phyloP scores from a whole-genome alignment of 2,888 invertebrate species.

The Drosophila formosana region DNA sequence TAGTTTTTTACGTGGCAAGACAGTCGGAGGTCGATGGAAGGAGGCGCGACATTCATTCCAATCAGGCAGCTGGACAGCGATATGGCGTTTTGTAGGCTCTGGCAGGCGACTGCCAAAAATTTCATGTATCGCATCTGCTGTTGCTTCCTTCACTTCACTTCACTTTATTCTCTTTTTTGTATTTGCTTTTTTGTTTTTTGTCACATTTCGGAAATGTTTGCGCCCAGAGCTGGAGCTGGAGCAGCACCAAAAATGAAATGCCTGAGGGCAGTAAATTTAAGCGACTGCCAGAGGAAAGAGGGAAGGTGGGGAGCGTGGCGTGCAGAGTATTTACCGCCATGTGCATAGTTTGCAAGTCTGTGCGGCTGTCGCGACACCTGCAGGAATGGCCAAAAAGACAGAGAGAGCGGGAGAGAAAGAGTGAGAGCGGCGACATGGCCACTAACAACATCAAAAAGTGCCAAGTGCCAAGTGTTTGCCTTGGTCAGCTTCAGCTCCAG shows the following conservation, averaged over 20 bases:
- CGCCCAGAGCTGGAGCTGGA: constrained; percentile 27
- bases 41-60: constrained; percentile 45
- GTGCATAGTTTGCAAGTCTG: constrained; percentile 80
- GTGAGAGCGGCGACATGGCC: constrained; percentile 65
- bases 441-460: constrained; percentile 80
- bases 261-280: constrained; percentile 78
- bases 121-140: constrained; percentile 44
- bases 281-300: constrained; percentile 31
- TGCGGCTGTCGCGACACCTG: constrained; percentile 75
- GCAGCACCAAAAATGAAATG: constrained; percentile 62
- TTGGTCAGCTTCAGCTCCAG: constrained; percentile 58
- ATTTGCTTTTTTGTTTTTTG: constrained; percentile 39
- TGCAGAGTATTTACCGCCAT: constrained; percentile 76
- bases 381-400: constrained; percentile 57
- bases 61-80: constrained; percentile 40
- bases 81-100: constrained; percentile 49
- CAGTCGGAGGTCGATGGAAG: background rate
- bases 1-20: background rate
- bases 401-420: background rate
- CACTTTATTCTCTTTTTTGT: background rate
- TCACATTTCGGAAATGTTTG: constrained; percentile 61
- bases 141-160: background rate
- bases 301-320: constrained; percentile 47
- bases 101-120: constrained; percentile 42
- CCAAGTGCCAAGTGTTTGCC: constrained; percentile 77